Conservation (phyloP, 1,140 invertebrate species). For the Cyclina sinensis region DNA sequence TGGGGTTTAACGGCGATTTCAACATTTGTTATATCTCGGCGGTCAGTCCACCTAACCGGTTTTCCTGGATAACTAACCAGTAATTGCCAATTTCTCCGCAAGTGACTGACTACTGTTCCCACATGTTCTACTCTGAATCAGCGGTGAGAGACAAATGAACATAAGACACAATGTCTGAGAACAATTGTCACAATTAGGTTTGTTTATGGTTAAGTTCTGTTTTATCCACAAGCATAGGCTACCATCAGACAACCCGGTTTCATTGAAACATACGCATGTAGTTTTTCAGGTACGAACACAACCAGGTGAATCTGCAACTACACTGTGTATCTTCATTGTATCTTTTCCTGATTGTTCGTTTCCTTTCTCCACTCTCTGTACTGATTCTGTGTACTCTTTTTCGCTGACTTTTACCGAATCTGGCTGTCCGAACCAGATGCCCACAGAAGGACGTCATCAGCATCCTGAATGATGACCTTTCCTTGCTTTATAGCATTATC, state of each 20-base stretch:
- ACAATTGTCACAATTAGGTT: too few species aligned
- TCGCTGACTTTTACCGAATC: conserved; percentile 9
- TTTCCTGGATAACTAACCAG: too few species aligned
- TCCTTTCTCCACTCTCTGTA: not conserved
- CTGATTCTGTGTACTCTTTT: not conserved
- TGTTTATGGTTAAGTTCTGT: too few species aligned
- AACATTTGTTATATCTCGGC: too few species aligned
- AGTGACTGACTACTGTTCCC: too few species aligned
- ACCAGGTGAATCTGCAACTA: not conserved
- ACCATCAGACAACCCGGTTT: not conserved
- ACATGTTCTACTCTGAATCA: too few species aligned
- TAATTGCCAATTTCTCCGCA: too few species aligned
- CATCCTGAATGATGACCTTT: conserved; percentile 65
- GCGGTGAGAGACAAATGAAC: too few species aligned
- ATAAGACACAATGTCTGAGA: too few species aligned
- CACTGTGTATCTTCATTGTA: not conserved
- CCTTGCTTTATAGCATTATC: conserved; percentile 61
- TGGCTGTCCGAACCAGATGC: conserved; percentile 37
- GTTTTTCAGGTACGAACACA: not conserved
- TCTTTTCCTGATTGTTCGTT: not conserved
- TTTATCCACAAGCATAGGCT: too few species aligned
- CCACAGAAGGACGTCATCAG: conserved; percentile 67
- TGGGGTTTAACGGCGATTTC: too few species aligned
- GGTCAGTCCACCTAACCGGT: too few species aligned
- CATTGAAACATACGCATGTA: not conserved